Conservation (phyloP, 2,888 invertebrate species). For the Heliconius ismenius region DNA sequence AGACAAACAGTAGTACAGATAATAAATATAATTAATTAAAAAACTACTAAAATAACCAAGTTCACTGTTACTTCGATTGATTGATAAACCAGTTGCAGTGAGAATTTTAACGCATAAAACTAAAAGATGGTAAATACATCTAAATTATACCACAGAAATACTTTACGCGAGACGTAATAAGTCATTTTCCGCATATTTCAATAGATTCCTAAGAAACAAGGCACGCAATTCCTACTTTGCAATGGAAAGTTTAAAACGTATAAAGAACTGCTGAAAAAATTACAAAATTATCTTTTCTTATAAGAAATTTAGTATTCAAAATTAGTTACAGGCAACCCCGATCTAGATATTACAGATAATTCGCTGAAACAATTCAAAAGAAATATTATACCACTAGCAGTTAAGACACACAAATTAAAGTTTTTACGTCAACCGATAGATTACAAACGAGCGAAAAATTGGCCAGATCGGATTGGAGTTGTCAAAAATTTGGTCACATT, state of each 20-base stretch:
- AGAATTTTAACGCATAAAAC: neutral
- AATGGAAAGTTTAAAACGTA: constrained; percentile 17
- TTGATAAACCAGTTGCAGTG: neutral
- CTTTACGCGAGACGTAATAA: constrained; percentile 10
- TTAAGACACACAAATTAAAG: constrained; percentile 29
- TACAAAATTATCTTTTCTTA: neutral
- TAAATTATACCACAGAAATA: constrained; percentile 20
- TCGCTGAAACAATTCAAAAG: constrained; percentile 34
- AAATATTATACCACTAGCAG: constrained; percentile 26
- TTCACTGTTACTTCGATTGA: neutral
- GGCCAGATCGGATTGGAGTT: constrained; percentile 28
- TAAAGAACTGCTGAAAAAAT: neutral
- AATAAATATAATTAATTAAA: neutral
- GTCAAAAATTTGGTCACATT: constrained; percentile 42
- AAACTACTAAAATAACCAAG: neutral
- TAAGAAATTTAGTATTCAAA: constrained; percentile 1
- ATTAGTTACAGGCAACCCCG: neutral
- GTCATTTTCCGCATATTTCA: constrained; percentile 22
- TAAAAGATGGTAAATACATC: constrained; percentile 13
- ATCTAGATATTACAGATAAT: constrained; percentile 12
- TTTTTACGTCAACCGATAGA: constrained; percentile 35
- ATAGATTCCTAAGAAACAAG: constrained; percentile 14
- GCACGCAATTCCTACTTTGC: constrained; percentile 17
- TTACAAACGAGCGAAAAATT: constrained; percentile 42
- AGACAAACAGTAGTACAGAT: neutral